Percentiles rank a stretch among this genome's conserved stretches.
Conservation (phyloP, 2,113 vertebrate genomes). For the Tringa solitaria region DNA sequence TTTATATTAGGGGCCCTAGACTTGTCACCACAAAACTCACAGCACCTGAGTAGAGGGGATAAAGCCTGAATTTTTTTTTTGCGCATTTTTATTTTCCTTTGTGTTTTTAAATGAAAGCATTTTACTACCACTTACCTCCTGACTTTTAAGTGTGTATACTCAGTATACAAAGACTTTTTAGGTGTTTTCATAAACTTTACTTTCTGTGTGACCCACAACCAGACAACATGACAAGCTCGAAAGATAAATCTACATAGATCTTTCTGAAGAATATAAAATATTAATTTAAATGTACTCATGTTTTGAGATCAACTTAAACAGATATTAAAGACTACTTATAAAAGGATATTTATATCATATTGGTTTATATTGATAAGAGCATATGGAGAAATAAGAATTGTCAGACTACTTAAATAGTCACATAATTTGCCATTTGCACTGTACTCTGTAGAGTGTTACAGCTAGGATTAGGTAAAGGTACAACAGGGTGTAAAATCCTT, state of each 20-base stretch:
- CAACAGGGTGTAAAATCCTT: not conserved
- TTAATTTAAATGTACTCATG: not conserved
- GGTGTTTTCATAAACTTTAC: not conserved
- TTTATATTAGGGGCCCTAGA: not conserved
- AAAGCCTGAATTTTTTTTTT: not conserved
- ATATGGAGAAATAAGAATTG: not conserved
- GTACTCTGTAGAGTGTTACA: not conserved
- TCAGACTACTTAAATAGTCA: not conserved
- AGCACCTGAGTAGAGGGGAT: not conserved
- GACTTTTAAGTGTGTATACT: not conserved
- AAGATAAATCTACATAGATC: not conserved
- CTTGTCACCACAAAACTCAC: not conserved
- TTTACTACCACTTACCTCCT: not conserved
- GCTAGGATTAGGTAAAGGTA: not conserved
- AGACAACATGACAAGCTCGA: not conserved
- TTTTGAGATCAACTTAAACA: not conserved
- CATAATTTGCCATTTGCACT: not conserved
- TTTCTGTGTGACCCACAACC: not conserved
- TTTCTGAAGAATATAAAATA: not conserved
- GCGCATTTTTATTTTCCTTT: not conserved
- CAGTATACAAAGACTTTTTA: not conserved
- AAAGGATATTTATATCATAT: not conserved
- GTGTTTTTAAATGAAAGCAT: not conserved
- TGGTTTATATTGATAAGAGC: not conserved
- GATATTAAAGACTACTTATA: not conserved